Conservation (phyloP, 2,888 invertebrate species). For the Zonitis immaculata region DNA sequence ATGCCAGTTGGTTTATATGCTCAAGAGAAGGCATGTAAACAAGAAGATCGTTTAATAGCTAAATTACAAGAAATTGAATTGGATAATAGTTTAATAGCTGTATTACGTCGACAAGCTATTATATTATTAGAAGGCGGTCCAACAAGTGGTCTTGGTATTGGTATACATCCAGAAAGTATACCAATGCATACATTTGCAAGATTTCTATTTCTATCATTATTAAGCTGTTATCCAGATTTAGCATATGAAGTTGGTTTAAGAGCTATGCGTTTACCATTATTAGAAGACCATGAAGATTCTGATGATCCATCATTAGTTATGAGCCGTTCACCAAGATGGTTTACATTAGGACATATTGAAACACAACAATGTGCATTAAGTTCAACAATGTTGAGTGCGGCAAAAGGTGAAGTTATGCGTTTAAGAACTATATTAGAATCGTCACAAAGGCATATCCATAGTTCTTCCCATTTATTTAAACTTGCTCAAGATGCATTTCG, state of each 20-base stretch:
- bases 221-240: conserved; percentile 70
- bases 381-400: conserved; percentile 68
- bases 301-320: conserved; percentile 58
- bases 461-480: conserved; percentile 78
- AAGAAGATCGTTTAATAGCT: conserved; percentile 73
- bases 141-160: conserved; percentile 67
- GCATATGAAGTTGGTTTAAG: conserved; percentile 74
- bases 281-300: conserved; percentile 66
- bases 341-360: conserved; percentile 74
- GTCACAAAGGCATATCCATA: conserved; percentile 76
- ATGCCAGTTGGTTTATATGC: conserved; percentile 76
- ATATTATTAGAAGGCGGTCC: conserved; percentile 73
- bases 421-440: conserved; percentile 72
- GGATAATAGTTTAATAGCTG: conserved; percentile 65
- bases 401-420: conserved; percentile 66
- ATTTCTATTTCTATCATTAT: conserved; percentile 71
- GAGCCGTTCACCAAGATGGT: conserved; percentile 67
- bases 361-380: conserved; percentile 76
- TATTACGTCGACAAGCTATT: conserved; percentile 63
- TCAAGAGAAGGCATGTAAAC: conserved; percentile 66
- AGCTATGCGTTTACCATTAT: conserved; percentile 73
- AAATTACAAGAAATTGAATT: conserved; percentile 73
- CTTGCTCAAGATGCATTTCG: conserved; percentile 81
- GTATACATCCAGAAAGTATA: conserved; percentile 74
- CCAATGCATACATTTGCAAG: conserved; percentile 82